Evolutionary conservation across 2,888 invertebrate genomes (phyloP), one percentile per base, ranked within the genome.

Genomic region (Gymnoscelis rufifasciata): DNA sequence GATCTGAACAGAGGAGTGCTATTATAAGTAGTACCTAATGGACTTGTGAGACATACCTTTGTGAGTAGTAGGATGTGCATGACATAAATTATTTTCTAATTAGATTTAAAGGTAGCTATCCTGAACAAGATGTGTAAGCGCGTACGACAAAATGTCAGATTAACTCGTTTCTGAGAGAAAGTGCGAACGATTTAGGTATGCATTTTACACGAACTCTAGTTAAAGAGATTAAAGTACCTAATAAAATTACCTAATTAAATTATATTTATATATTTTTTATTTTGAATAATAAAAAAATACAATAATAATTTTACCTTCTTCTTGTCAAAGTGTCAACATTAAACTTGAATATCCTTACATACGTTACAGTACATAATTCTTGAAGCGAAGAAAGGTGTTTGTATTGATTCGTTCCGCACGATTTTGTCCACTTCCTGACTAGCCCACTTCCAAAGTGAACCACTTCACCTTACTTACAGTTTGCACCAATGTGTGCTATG

Each of bases 201-300:
- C 83, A 86, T 86, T 84, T 83, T 78, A 69, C 71, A 72, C 69
- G 73, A 78, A 76, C 64, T 70, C 64, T 62, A 67, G 66, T 68
- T 71, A 64, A 72, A 71, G 66, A 66, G 35, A 35, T 35, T 35
- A 19, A 35, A 35, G 19, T 35, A 35, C 35, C 11, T 35, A 63
- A 66, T 57, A 62, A 62, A 59, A 54, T 59, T 61, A 56, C 55
- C 56, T 57, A 62, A 52, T 58, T 60, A 58, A 54, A 54, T 30
- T 33, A 58, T 35, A 33, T 29, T 27, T 42, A 48, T 42, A 52
- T 48, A 51, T 19, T 19, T 51, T 26, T 31, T 40, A 28, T 41
- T 51, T 52, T 15, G 26, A 6, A n/a, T n/a, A n/a, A n/a, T n/a
- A n/a, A n/a, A n/a, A n/a, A n/a, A n/a, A n/a, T n/a, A n/a, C n/a